Evolutionary conservation across 2,113 vertebrate species (phyloP), one percentile per base, ranked within the genome.

Genomic region (Amphiprion ocellaris): DNA sequence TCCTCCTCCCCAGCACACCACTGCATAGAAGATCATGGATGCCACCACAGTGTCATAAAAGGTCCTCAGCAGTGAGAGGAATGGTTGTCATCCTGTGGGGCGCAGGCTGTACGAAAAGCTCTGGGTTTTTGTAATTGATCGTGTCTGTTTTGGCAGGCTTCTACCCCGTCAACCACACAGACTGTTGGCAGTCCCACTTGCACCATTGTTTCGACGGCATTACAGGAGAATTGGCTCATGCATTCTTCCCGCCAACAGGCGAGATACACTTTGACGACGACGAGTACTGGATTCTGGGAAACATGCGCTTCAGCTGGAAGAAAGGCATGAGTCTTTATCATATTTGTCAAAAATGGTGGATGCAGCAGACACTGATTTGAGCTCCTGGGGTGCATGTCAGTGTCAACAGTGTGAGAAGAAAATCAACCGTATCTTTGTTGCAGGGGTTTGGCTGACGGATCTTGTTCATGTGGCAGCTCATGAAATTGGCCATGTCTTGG

Each of bases 171-270:
- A 98, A 98, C 92, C 98, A 99, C 93, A 99, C 98, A 0, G 98
- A 99, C 92, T 99, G 98, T 55, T 89, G 96, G 91, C 94, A 95
- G 89, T 98, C 97, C 0, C 88, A 95, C 21, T 94, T 96, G 74
- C 98, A 99, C 89, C 97, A 98, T 90, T 99, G 98, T 92, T 99
- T 99, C 10, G 98, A 99, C 0, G 98, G 98, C 23, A 97, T 96
- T 46, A 99, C 98, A 0, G 98, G 98, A 5, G 98, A 99, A 24
- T 85, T 99, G 79, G 98, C 98, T 46, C 98, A 99, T 0, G 98
- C 98, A 5, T 99, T 98, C 93, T 99, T 99, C 87, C 98, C 98
- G 0, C 94, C 96, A 5, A 96, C 96, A 0, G 98, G 98, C 0
- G 98, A 99, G 89, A 99, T 99, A 90, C 98, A 99, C 89, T 99